phyloP scores from a whole-genome alignment of 2,113 vertebrate species.

The Calyptomena viridis region DNA sequence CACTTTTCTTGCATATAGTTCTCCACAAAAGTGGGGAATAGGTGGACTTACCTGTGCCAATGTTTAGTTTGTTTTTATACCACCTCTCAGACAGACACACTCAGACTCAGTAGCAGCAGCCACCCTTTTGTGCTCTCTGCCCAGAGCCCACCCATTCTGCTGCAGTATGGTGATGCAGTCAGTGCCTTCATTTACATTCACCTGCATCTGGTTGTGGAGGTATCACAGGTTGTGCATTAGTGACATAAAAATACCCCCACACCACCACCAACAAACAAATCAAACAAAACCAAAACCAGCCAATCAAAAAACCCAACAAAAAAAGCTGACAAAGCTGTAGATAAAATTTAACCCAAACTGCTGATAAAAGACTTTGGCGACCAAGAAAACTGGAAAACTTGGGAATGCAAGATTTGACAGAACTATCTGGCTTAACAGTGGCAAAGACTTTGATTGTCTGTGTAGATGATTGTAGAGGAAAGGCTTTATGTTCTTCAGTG shows the following conservation, averaged over 20 bases:
- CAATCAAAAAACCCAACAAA: neutral
- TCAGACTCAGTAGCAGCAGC: rapidly evolving
- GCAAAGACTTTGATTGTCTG: neutral
- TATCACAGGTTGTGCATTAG: neutral
- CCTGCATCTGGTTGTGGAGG: neutral
- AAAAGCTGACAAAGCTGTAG: neutral
- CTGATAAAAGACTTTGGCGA: neutral
- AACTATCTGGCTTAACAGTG: neutral
- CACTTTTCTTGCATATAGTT: neutral
- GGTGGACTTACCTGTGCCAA: neutral
- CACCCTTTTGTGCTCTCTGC: neutral
- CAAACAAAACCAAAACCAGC: neutral
- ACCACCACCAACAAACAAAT: neutral
- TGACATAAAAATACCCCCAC: neutral
- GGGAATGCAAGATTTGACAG: neutral
- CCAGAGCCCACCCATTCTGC: neutral
- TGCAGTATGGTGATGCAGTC: rapidly evolving
- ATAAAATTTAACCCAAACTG: neutral
- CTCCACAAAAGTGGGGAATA: neutral
- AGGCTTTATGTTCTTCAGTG: neutral
- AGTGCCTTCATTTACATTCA: neutral
- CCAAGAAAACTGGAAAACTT: neutral
- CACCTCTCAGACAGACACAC: neutral
- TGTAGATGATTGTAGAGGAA: neutral
- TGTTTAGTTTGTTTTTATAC: neutral